Evolutionary conservation across 2,797 vertebrate species (phyloP).

Genomic region (Carcharodon carcharias): DNA sequence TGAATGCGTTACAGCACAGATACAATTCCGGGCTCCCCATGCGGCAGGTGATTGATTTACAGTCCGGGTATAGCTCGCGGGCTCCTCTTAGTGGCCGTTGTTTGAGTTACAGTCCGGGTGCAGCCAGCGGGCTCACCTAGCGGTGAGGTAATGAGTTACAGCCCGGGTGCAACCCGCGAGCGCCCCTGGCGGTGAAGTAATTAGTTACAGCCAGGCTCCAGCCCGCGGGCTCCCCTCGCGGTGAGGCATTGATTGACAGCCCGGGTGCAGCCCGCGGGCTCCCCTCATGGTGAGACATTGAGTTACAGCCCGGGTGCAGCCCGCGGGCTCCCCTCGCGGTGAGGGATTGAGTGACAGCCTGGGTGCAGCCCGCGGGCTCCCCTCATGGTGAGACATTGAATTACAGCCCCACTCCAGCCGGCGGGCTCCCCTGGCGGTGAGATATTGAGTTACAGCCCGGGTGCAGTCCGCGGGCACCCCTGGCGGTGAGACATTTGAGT

Average conservation of each 20-base stretch:
- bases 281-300: neutral
- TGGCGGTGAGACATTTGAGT: no score
- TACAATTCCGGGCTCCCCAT: no score
- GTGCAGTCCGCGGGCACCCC: neutral
- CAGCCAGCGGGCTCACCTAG: no score
- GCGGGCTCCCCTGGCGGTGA: neutral
- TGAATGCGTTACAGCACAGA: no score
- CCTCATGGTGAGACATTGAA: neutral
- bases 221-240: neutral
- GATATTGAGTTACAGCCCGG: neutral
- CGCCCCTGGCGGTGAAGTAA: neutral
- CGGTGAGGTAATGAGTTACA: no score
- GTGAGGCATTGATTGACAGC: neutral
- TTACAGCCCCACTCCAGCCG: neutral
- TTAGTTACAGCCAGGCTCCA: neutral
- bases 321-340: neutral
- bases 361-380: no score
- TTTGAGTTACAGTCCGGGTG: no score
- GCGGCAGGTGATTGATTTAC: no score
- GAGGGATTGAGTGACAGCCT: neutral
- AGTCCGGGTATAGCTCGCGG: no score
- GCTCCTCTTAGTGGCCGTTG: no score
- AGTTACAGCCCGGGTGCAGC: neutral
- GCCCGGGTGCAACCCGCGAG: no score
- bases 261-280: rapidly evolving